These are phyloP conservation scores for Sorex fumeus DNA, from an alignment of 2,113 vertebrate species.

Conservation along the genomic window DNA sequence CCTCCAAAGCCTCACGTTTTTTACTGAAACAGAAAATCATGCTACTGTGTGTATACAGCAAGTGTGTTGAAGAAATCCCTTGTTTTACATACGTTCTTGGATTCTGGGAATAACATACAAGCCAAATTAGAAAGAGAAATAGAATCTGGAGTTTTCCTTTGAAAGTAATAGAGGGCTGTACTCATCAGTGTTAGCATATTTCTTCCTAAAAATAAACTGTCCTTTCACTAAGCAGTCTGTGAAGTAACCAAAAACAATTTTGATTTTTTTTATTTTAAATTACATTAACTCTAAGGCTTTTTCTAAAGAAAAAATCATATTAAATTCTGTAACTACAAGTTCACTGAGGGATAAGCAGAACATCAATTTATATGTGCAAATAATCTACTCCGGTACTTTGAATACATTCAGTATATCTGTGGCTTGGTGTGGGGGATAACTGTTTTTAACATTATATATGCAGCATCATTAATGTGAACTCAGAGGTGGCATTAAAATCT, in stretches of 20 bases:
- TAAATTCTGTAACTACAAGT: neutral
- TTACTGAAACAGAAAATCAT: slow-evolving; percentile 67
- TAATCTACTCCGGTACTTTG: neutral
- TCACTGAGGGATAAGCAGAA: slow-evolving; percentile 1
- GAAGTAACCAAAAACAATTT: slow-evolving; percentile 39
- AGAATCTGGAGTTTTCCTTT: neutral
- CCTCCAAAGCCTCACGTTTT: slow-evolving; percentile 42
- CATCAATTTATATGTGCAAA: slow-evolving; percentile 6
- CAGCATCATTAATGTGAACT: neutral
- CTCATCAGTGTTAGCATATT: neutral
- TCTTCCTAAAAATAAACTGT: slow-evolving; percentile 36
- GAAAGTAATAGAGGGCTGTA: neutral
- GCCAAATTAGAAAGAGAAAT: neutral
- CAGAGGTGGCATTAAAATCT: neutral
- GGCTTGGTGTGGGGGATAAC: neutral
- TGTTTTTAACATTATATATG: neutral
- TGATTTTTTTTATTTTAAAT: neutral
- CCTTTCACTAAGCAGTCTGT: neutral
- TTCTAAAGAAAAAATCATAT: neutral
- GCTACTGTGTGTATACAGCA: neutral
- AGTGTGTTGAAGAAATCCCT: neutral
- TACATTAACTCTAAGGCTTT: neutral
- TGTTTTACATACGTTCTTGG: neutral
- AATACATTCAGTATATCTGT: neutral
- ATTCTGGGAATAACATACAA: slow-evolving; percentile 37